These are phyloP conservation scores for Dioctria linearis DNA, from an alignment of 2,888 invertebrate species.

Conservation along the genomic window DNA sequence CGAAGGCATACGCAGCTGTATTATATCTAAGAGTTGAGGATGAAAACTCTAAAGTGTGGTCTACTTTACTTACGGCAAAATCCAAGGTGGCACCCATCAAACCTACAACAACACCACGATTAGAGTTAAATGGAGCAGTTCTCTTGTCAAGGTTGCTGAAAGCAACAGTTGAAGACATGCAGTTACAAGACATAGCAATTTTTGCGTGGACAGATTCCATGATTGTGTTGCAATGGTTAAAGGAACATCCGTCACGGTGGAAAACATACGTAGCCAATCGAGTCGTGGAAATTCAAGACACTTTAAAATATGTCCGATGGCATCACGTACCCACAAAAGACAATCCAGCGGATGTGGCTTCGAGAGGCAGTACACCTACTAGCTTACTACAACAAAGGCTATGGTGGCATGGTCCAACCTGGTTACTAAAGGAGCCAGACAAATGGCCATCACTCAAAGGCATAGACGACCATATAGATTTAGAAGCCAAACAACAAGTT, in stretches of 20 bases:
- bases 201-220: no score
- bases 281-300: constrained; percentile 3
- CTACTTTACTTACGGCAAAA: no score
- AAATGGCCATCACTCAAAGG: background rate
- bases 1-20: no score
- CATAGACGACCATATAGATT: background rate
- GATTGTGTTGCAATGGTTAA: background rate
- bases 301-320: background rate
- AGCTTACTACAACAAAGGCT: background rate
- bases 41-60: no score
- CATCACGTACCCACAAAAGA: background rate
- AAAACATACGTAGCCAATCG: constrained; percentile 7
- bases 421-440: background rate
- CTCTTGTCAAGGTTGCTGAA: no score
- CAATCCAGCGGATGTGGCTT: background rate
- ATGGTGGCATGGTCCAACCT: constrained; percentile 14
- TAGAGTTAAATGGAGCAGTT: no score
- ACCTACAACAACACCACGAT: no score
- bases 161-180: no score
- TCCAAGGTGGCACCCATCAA: no score
- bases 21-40: no score
- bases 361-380: background rate
- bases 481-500: background rate
- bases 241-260: constrained; percentile 1
- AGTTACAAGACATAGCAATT: no score